Evolutionary conservation across 2,888 invertebrate species (phyloP), one percentile per base, ranked within the genome.

Genomic region (Thalpophila matura): DNA sequence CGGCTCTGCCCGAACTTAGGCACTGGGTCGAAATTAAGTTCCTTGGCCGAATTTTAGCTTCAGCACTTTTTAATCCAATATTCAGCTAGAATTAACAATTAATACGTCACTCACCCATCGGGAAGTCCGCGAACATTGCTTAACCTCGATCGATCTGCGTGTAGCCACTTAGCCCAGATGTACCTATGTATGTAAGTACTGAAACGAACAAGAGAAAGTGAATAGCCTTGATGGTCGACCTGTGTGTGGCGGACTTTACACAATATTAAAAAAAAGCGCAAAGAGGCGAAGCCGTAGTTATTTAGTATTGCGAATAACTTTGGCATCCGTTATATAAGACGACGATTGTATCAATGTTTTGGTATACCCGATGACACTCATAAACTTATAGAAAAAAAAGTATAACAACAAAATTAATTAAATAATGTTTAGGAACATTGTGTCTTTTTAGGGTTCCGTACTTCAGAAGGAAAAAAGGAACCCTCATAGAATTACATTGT

Each of bases 161-260:
- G 29, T 12, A 35, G 42, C 26, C 29, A 45, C 47, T 64, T 55
- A 64, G 57, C 50, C 45, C 43, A 65, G 40, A 46, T 40, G 46
- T 71, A 50, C 40, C 10, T 16, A 9, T 14, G 70, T 22, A 50
- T 33, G 40, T 40, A 47, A 51, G 37, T 66, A 60, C 69, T 50
- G 53, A 50, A 72, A 53, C 29, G 31, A 16, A 45, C 14, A 38
- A 77, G 77, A 58, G 77, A 76, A 74, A 76, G 76, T 70, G 22
- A 59, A 66, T 46, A 56, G 57, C 76, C 76, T 76, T 76, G 77
- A 57, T 57, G 9, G 33, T 20, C 5, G 33, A 18, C 35, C 45
- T 31, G 14, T 40, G 43, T 46, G 35, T 43, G 22, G 18, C 9
- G 35, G 26, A 55, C 60, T 70, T 74, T 72, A 69, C 71, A 63